Base-by-base conservation (phyloP, 2,888 invertebrate species). In the Auanema freiburgensis region DNA sequence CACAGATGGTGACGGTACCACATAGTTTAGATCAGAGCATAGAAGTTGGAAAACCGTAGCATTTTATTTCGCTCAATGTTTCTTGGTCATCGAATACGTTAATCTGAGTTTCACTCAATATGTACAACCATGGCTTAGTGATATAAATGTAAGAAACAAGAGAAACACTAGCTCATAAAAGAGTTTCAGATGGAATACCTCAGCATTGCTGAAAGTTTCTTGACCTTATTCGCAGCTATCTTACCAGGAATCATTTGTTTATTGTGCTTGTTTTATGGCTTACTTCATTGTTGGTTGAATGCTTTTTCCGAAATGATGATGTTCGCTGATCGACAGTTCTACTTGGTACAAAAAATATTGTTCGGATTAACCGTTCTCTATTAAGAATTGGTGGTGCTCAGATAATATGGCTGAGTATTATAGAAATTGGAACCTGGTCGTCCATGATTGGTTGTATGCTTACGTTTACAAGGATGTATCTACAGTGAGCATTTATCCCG, bases 351-450 rank as follows among this genome's bases (percentile, higher is more conserved):
- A 21, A 18, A 53, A 42, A 21, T 2, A 1, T 23, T 43, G 44
- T 62, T 12, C 18, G 16, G 49, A 18, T 3, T 58, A 42, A 33
- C 12, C 21, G 1, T 54, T 50, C 44, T 66, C n/a, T n/a, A n/a
- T 72, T 12, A 42, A 93, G 90, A 92, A 92, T 81, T 96, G 95
- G 95, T 96, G 95, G 96, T 93, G 91, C 59, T 89, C 90, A 1
- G 89, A 90, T 0, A 89, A 89, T n/a, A 93, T 90, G 85, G 89
- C 89, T 0, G 87, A 87, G 14, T 96, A 90, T 85, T 95, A 92
- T 85, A 89, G 93, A 2, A 91, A 91, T 4, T 96, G 96, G 96
- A 97, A 97, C 84, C 88, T 92, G 16, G 90, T 95, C 0, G 93
- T 96, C 0, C 91, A 95, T 84, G 92, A 93, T 75, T 97, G 94